These are phyloP conservation scores for Argynnis bischoffii DNA, from an alignment of 2,888 invertebrate genomes.

Conservation along the genomic window DNA sequence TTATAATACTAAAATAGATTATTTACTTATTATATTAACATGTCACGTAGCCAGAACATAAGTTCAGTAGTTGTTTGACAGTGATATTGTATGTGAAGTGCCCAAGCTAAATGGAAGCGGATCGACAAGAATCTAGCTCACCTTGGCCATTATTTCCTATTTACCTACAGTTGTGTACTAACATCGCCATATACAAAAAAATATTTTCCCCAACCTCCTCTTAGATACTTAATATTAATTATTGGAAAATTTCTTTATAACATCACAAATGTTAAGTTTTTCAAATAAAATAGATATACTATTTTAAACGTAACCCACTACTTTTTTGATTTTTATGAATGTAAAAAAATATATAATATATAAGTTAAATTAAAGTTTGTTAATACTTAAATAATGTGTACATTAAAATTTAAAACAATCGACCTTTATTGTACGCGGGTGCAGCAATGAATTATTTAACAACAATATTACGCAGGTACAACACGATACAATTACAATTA, in stretches of 20 bases:
- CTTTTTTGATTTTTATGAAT: neutral
- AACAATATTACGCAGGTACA: neutral
- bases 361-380: conserved; percentile 1
- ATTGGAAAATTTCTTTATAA: no score
- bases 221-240: no score
- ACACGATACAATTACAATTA: neutral
- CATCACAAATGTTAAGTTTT: no score
- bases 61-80: conserved; percentile 25
- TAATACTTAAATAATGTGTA: conserved; percentile 16
- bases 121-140: conserved; percentile 67
- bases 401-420: conserved; percentile 21
- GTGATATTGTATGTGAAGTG: conserved; percentile 35
- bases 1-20: neutral
- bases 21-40: conserved; percentile 2
- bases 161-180: conserved; percentile 49
- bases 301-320: neutral
- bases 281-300: neutral
- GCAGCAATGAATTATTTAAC: conserved; percentile 18
- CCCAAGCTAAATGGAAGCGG: conserved; percentile 32
- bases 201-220: conserved; percentile 28
- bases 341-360: neutral
- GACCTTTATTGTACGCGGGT: conserved; percentile 23
- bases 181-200: conserved; percentile 37
- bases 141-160: conserved; percentile 78
- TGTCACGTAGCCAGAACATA: neutral